Percentiles rank a stretch among this genome's conserved stretches.
Conservation (phyloP, 2,113 vertebrate genomes). For the Clarias macrocephalus region DNA sequence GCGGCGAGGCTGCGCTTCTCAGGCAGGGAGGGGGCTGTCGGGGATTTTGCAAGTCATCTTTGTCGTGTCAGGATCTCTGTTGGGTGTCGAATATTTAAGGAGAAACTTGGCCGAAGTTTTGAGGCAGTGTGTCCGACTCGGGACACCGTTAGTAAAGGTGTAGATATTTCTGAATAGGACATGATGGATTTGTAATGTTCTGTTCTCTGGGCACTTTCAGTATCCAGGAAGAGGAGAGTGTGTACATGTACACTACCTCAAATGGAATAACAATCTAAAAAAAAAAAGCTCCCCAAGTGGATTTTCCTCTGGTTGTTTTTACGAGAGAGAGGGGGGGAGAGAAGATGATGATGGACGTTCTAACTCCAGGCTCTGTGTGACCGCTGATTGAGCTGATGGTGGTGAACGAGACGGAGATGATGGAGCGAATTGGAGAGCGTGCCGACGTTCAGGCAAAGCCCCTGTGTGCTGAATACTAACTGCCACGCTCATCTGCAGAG, state of each 20-base stretch:
- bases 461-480: conserved; percentile 52
- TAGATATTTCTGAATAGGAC: neutral
- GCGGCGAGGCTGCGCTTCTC: conserved; percentile 4
- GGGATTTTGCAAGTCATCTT: conserved; percentile 34
- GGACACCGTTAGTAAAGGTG: neutral
- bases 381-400: conserved; percentile 36
- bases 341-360: neutral
- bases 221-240: neutral
- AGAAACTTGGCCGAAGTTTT: neutral
- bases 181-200: neutral
- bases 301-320: neutral
- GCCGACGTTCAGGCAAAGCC: conserved; percentile 7
- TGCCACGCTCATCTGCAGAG: conserved; percentile 33
- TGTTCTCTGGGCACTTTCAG: neutral
- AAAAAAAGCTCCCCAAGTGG: neutral
- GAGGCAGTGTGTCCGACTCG: neutral
- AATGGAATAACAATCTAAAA: neutral
- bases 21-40: neutral
- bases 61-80: neutral
- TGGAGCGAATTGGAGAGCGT: conserved; percentile 2
- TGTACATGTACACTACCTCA: neutral
- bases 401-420: conserved; percentile 23
- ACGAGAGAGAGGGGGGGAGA: neutral
- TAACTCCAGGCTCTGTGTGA: conserved; percentile 7
- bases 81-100: conserved; percentile 9